Percentiles rank a stretch among this genome's conserved stretches.
Evolutionary conservation across 2,113 vertebrate genomes (phyloP).

Genomic region (human (Homo sapiens)): GRCh38 chr13:61631501-61632000

Average conservation of each 20-base stretch:
- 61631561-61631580: not conserved
- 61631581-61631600: not conserved
- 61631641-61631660: not conserved
- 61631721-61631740: not conserved
- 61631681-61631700: not conserved
- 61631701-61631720: not conserved
- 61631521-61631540: not conserved
- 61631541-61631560: not conserved
- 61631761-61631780: not conserved
- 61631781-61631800: not conserved
- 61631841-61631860: not conserved
- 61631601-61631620: not conserved
- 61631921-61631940: not conserved
- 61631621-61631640: not conserved
- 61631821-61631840: not conserved
- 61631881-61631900: not conserved
- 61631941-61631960: not conserved
- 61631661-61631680: not conserved
- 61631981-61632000: not conserved
- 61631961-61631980: not conserved
- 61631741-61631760: not conserved
- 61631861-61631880: not conserved
- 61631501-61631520: not conserved
- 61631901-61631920: not conserved
- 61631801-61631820: not conserved